These are phyloP conservation scores for Pimpla rufipes DNA, from an alignment of 2,888 invertebrate genomes.

Conservation along the genomic window DNA sequence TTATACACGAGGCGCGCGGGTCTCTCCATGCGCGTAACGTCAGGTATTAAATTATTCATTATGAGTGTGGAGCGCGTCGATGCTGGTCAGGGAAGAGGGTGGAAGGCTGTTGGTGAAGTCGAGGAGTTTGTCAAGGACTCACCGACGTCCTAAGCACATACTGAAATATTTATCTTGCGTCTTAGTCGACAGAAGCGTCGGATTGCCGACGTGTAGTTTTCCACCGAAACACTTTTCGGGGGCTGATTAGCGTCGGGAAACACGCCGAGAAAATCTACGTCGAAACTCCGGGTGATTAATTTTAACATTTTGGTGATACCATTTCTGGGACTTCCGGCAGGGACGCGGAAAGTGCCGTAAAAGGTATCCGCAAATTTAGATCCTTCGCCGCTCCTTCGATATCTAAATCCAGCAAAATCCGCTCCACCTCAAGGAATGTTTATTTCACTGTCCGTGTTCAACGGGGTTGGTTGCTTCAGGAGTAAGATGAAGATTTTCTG, in stretches of 20 bases:
- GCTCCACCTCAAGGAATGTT: too few species aligned
- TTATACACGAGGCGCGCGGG: not conserved
- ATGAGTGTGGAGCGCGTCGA: conserved; percentile 43
- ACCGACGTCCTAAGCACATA: conserved; percentile 67
- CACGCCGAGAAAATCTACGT: not conserved
- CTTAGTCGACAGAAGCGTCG: conserved; percentile 54
- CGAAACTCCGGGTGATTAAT: not conserved
- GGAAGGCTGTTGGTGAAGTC: conserved; percentile 37
- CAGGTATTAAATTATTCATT: conserved; percentile 67
- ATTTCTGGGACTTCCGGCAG: too few species aligned
- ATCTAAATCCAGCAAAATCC: too few species aligned
- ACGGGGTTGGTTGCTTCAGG: too few species aligned
- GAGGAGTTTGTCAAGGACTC: conserved; percentile 55
- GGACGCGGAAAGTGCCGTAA: too few species aligned
- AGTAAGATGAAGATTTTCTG: too few species aligned
- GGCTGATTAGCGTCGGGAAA: not conserved
- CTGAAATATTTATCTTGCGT: conserved; percentile 67
- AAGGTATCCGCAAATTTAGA: too few species aligned
- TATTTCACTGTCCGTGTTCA: too few species aligned
- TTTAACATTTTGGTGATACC: too few species aligned
- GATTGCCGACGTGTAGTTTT: too few species aligned
- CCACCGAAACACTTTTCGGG: not conserved
- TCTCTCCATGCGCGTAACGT: conserved; percentile 39
- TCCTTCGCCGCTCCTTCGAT: too few species aligned
- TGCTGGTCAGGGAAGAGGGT: conserved; percentile 58